Evolutionary conservation across 1,140 invertebrate genomes (phyloP).

Genomic region (Apocrypta bakeri): DNA sequence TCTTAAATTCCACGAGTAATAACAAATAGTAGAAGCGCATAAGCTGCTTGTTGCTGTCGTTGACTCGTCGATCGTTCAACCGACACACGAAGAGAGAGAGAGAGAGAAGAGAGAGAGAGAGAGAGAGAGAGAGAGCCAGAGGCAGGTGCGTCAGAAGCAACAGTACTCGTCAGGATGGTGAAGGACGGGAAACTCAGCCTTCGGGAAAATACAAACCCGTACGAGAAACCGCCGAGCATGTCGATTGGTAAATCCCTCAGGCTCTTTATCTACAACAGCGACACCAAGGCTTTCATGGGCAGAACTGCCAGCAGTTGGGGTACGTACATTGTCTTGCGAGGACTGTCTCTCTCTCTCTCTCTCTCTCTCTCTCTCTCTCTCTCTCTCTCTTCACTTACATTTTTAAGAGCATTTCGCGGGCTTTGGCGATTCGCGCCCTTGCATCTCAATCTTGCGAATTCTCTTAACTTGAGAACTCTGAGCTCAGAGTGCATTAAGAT

Average conservation of each 20-base stretch:
- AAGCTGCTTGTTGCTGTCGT: too few relatives aligned
- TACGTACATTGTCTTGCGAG: constrained; percentile 72
- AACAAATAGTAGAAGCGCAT: too few relatives aligned
- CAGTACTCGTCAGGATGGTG: constrained; percentile 53
- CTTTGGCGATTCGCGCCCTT: neutral
- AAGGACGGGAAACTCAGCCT: constrained; percentile 61
- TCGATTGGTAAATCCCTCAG: constrained; percentile 63
- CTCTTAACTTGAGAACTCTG: too few relatives aligned
- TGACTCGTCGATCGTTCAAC: too few relatives aligned
- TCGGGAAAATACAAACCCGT: constrained; percentile 64
- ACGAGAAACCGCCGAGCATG: constrained; percentile 67
- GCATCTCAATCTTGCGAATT: too few relatives aligned
- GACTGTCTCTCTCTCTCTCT: neutral
- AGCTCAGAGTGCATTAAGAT: too few relatives aligned
- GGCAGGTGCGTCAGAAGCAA: constrained; percentile 15
- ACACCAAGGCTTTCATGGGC: constrained; percentile 83
- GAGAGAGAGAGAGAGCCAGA: neutral
- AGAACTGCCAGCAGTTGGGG: constrained; percentile 84
- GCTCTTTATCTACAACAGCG: constrained; percentile 81
- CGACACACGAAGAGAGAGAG: too few relatives aligned
- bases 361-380: neutral
- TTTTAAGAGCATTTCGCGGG: neutral
- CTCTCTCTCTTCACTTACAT: neutral
- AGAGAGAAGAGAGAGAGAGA: too few relatives aligned
- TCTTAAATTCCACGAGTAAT: too few relatives aligned